Evolutionary conservation across 2,113 vertebrate species (phyloP), one percentile per base, ranked within the genome.

Genomic region (Burhinus oedicnemus): DNA sequence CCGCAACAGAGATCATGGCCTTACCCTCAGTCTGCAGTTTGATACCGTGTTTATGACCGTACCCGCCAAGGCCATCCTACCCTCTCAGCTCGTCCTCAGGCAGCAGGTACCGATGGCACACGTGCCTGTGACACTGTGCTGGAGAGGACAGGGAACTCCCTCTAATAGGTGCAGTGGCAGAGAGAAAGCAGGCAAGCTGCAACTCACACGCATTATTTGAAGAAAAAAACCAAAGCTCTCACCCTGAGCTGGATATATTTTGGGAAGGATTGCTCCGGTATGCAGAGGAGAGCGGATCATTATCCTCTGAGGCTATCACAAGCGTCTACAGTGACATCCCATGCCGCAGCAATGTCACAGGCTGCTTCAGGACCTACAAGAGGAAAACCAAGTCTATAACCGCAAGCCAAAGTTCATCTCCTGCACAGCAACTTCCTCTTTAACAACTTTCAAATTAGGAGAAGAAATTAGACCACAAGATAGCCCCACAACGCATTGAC

Each of bases 151-250:
- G 47, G 19, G 11, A 6, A 18, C 32, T 25, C 27, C 61, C 36
- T 45, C 27, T 8, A 4, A 19, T 0, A 4, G 40, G 19, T 2
- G 19, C 11, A 3, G 27, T 0, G 32, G 32, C 61, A 32, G 69
- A 11, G 17, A 12, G 22, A 57, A 42, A 36, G 52, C 64, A 40
- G 47, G 9, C 29, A 11, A 27, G 26, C 40, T 20, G 40, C 47
- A 16, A 3, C 54, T 21, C 25, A 32, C 19, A 3, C 20, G 4
- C 11, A 1, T 21, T 38, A 52, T 32, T 20, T 17, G 38, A 6
- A 20, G 4, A 8, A 7, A 58, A 55, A 77, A 10, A 1, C 36
- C 13, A 44, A 38, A 57, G 27, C 5, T 1, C 51, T 60, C 10
- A 7, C 34, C 20, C 38, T 12, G 16, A 21, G 23, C 34, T 12